Evolutionary conservation across 2,888 invertebrate species (phyloP).

Genomic region (Gryllus longicercus): DNA sequence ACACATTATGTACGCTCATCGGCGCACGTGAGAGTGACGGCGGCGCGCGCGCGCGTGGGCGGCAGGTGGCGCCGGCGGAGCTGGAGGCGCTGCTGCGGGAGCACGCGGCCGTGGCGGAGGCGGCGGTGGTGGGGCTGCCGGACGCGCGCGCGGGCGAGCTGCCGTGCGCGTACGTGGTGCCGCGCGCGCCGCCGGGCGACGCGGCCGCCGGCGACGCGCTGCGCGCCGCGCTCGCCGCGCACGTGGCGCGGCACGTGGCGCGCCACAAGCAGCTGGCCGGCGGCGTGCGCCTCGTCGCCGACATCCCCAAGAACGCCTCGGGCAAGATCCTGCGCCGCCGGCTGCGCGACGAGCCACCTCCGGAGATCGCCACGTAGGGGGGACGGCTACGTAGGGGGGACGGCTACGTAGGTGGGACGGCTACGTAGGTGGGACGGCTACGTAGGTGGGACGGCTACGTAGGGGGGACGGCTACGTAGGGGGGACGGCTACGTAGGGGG

Average conservation of each 20-base stretch:
- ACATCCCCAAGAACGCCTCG: slow-evolving; percentile 69
- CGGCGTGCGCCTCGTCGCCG: slow-evolving; percentile 64
- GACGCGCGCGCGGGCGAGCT: slow-evolving; percentile 67
- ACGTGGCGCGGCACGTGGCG: neutral
- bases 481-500: too few relatives aligned
- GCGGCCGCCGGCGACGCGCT: slow-evolving; percentile 76
- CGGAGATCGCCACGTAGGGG: neutral
- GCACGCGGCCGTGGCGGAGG: slow-evolving; percentile 72
- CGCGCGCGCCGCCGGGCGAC: slow-evolving; percentile 45
- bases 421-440: too few relatives aligned
- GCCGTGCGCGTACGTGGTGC: slow-evolving; percentile 70
- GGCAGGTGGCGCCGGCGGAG: slow-evolving; percentile 84
- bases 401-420: too few relatives aligned
- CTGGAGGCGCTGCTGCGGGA: slow-evolving; percentile 69
- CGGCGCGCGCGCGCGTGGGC: slow-evolving; percentile 43
- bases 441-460: too few relatives aligned
- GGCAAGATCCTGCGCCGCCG: slow-evolving; percentile 74
- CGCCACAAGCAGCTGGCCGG: slow-evolving; percentile 48
- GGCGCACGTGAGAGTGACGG: too few relatives aligned
- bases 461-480: too few relatives aligned
- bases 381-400: too few relatives aligned
- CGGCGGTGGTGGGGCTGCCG: slow-evolving; percentile 76
- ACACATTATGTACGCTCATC: too few relatives aligned
- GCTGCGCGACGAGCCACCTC: slow-evolving; percentile 44
- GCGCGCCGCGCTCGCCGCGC: slow-evolving; percentile 55